These are phyloP conservation scores for Epizoanthus ramosus DNA, from an alignment of 92 coral and sea anemone species.

Conservation along the genomic window DNA sequence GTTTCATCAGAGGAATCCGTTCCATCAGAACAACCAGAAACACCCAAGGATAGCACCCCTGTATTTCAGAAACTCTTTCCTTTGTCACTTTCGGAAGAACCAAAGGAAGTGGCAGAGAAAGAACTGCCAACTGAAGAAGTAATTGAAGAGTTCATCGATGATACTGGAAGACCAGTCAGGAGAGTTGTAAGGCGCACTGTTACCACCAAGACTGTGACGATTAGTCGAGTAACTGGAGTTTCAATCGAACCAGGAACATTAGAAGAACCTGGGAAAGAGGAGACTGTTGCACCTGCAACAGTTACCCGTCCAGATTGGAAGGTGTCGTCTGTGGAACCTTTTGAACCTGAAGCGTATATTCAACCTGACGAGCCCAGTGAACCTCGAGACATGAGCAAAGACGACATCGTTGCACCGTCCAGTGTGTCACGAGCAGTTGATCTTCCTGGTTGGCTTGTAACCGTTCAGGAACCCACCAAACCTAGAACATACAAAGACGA, in stretches of 20 bases:
- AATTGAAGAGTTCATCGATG: neutral
- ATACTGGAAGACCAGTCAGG: neutral
- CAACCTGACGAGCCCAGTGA: constrained; percentile 17
- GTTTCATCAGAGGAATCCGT: too few species aligned
- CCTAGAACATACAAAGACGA: constrained; percentile 38
- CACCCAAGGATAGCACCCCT: too few species aligned
- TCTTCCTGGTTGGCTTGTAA: constrained; percentile 51
- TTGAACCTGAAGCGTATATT: neutral
- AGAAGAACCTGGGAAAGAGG: neutral
- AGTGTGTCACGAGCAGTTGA: constrained; percentile 6
- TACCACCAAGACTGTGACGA: neutral
- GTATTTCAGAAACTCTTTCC: too few species aligned
- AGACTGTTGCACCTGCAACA: neutral
- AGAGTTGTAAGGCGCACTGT: neutral
- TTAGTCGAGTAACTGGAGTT: neutral
- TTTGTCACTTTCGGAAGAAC: too few species aligned
- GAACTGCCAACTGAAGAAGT: too few species aligned
- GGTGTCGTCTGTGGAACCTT: neutral
- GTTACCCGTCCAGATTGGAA: constrained; percentile 7
- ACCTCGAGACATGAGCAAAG: neutral
- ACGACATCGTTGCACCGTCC: constrained; percentile 25
- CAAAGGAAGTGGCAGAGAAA: too few species aligned
- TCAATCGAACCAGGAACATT: neutral
- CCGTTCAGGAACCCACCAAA: constrained; percentile 16
- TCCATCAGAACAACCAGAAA: too few species aligned